Percentiles rank a stretch among this genome's conserved stretches.
Conservation (phyloP, 2,113 vertebrate species). For the Centrocercus urophasianus region DNA sequence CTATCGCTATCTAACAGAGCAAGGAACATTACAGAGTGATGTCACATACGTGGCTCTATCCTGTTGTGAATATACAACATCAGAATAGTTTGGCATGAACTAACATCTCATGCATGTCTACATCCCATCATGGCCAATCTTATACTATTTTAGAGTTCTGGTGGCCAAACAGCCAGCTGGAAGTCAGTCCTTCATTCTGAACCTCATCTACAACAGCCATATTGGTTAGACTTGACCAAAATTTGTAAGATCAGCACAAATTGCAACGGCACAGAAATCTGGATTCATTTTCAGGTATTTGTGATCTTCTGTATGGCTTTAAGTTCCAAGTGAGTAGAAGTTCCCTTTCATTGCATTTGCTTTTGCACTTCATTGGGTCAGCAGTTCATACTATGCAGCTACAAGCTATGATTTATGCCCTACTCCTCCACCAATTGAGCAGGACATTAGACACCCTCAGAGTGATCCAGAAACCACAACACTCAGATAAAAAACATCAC, state of each 20-base stretch:
- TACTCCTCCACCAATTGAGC: not conserved
- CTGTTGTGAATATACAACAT: not conserved
- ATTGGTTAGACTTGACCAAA: not conserved
- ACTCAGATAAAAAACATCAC: not conserved
- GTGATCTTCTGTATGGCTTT: not conserved
- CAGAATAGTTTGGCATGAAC: not conserved
- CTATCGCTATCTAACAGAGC: not conserved
- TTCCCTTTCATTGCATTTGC: not conserved
- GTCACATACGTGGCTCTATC: not conserved
- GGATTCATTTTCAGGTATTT: not conserved
- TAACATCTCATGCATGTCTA: not conserved
- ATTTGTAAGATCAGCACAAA: not conserved
- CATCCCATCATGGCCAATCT: not conserved
- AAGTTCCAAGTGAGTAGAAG: not conserved
- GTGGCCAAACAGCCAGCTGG: not conserved
- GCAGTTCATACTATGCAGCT: not conserved
- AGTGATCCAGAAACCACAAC: not conserved
- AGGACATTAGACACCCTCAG: not conserved
- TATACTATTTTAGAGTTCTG: not conserved
- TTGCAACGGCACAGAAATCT: not conserved
- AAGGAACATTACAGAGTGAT: not conserved
- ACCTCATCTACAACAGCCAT: not conserved
- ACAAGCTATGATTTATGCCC: not conserved
- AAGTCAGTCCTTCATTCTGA: not conserved
- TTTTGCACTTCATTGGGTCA: not conserved